Base-by-base conservation (phyloP, 2,888 invertebrate species). In the Lysandra bellargus region DNA sequence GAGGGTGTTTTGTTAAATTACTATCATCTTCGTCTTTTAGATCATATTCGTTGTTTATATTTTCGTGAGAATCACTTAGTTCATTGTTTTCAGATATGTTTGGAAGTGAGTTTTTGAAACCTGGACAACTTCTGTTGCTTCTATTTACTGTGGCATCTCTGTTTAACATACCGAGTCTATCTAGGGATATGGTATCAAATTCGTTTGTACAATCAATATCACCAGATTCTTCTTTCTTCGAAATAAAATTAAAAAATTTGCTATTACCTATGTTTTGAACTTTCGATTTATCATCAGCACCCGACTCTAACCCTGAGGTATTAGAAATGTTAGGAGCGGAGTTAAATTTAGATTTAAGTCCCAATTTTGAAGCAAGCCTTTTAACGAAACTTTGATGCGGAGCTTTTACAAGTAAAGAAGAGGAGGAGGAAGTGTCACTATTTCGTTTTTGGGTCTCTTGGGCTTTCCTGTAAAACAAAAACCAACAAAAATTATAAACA, bases 361-460 rank as follows among this genome's bases (percentile, higher is more conserved):
- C 93, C 88, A 94, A 94, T 88, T 94, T 95, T 60, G 94, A 93
- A 89, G 95, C 94, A 90, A 95, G 91, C 91, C 92, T 93, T 91
- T 93, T 92, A 80, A 94, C 94, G 87, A 94, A 94, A 90, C 92
- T 94, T 86, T 92, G 92, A 84, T 91, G 88, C 85, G 91, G 89
- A 85, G 85, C 89, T 87, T 93, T 93, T 85, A 90, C 93, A 91
- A 94, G 83, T 85, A 89, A 89, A 83, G 93, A 93, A 88, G 93
- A 90, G 85, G 93, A 91, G 88, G 92, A 90, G 86, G 89, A 85
- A 83, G 93, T 90, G 86, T 91, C 88, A 87, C 87, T 93, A 92
- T 88, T 91, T 85, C 87, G 90, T 92, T 92, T 92, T 90, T 90
- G 93, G 92, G 91, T 92, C 91, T 91, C 91, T 90, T 91, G 91